Conservation (phyloP, 2,113 vertebrate species). For the Galbula dea region DNA sequence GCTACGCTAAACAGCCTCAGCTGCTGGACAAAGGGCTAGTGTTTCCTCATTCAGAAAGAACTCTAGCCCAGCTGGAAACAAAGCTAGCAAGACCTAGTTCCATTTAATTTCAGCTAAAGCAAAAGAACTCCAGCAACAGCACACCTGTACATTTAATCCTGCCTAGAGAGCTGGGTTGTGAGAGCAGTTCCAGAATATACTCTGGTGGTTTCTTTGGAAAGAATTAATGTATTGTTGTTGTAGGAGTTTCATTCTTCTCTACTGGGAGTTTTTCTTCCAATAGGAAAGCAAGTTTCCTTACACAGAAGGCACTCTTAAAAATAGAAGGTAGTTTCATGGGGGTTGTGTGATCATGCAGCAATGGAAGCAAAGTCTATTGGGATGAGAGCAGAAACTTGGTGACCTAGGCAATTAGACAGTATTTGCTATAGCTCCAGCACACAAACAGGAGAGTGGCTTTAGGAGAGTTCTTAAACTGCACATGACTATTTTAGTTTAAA, state of each 20-base stretch:
- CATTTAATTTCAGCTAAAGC: neutral
- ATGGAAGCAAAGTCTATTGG: neutral
- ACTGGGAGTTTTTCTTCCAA: neutral
- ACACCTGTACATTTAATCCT: neutral
- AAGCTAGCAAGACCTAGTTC: neutral
- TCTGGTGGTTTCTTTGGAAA: neutral
- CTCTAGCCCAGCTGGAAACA: neutral
- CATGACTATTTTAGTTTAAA: neutral
- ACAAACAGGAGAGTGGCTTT: neutral
- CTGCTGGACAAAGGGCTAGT: constrained; percentile 37
- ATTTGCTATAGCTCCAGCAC: neutral
- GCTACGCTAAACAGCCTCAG: constrained; percentile 15
- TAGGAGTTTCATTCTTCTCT: neutral
- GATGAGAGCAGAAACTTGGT: neutral
- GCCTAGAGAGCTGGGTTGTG: neutral
- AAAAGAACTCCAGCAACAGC: neutral
- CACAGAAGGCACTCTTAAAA: neutral
- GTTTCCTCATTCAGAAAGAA: constrained; percentile 20
- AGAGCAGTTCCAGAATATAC: neutral
- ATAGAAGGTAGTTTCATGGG: neutral
- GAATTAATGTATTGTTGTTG: neutral
- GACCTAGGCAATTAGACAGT: neutral
- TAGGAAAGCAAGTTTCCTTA: neutral
- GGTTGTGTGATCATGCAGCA: neutral
- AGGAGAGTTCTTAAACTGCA: neutral